Evolutionary conservation across 2,888 invertebrate species (phyloP).

Genomic region (Parochlus steinenii): DNA sequence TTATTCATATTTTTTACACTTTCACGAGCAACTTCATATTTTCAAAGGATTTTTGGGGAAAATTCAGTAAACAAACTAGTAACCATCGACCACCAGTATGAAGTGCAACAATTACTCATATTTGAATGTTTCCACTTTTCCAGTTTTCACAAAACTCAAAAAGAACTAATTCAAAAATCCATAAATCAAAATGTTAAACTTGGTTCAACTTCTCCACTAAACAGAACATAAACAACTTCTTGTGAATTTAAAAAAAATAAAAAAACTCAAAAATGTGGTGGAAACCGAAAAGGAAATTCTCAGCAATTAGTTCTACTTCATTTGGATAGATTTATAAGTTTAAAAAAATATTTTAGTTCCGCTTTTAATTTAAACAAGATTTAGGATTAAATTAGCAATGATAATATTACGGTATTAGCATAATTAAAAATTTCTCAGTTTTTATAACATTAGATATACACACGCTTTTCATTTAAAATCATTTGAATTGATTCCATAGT

Average conservation of each 20-base stretch:
- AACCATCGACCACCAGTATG: not conserved
- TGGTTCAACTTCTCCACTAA: constrained; percentile 5
- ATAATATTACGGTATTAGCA: too few relatives aligned
- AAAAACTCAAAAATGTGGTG: not conserved
- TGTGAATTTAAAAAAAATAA: constrained; percentile 3
- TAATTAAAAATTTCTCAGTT: too few relatives aligned
- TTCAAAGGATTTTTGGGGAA: constrained; percentile 3
- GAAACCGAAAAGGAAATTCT: too few relatives aligned
- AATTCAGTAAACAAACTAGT: constrained; percentile 6
- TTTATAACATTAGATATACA: too few relatives aligned
- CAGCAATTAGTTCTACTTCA: too few relatives aligned
- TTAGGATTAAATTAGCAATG: too few relatives aligned
- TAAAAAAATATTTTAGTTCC: too few relatives aligned
- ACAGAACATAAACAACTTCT: too few relatives aligned
- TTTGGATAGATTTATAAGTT: too few relatives aligned
- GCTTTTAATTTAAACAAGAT: too few relatives aligned
- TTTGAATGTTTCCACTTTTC: not conserved
- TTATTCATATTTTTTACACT: constrained; percentile 11
- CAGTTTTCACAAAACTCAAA: not conserved
- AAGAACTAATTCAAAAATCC: constrained; percentile 7
- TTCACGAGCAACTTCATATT: not conserved
- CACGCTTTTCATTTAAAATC: too few relatives aligned
- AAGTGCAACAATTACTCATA: not conserved
- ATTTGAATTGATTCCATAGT: too few relatives aligned
- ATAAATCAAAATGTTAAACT: constrained; percentile 11